Evolutionary conservation across 1,140 invertebrate genomes (phyloP), one percentile per base, ranked within the genome.

Genomic region (Lethrus apterus): DNA sequence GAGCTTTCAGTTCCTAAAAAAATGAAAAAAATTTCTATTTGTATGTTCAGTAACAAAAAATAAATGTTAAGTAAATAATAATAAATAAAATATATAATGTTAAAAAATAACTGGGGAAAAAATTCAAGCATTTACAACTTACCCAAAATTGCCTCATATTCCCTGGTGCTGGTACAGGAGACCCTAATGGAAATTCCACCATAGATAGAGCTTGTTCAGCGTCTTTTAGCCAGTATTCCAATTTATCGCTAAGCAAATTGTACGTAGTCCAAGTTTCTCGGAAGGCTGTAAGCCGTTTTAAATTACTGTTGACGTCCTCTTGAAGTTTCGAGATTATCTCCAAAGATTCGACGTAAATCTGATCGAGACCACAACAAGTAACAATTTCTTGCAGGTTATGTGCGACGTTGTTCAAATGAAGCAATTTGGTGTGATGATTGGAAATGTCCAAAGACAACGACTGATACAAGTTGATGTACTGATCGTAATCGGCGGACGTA

Each of bases 401-500:
- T 19, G 84, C 80, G n/a, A 83, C 76, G 13, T 75, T 76, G 14
- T 85, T 63, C 0, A 89, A 68, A 52, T 88, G 81, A 24, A 80
- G 67, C 54, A 88, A 72, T 60, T 84, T 79, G 0, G 83, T 79
- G 51, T 86, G 80, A 64, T 89, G 86, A 54, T 83, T 78, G 9
- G 79, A 78, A 36, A 89, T 78, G 56, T 90, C 86, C 10, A 79
- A 69, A 47, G 79, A 83, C 14, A 90, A 68, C 2, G 83, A 81
- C 68, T 87, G 84, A 65, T 88, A 88, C 0, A 89, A 64, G 15
- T 84, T 85, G 23, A 88, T 88, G 56, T 87, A 89, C 56, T 88
- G 81, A 57, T 89, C 80, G 52, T 86, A 87, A 54, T 89, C 86
- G 7, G 76, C 78, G 1, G 86, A 87, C 1, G 82, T 84, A 0